phyloP scores from a whole-genome alignment of 2,113 vertebrate genomes.

The Pavo muticus region DNA sequence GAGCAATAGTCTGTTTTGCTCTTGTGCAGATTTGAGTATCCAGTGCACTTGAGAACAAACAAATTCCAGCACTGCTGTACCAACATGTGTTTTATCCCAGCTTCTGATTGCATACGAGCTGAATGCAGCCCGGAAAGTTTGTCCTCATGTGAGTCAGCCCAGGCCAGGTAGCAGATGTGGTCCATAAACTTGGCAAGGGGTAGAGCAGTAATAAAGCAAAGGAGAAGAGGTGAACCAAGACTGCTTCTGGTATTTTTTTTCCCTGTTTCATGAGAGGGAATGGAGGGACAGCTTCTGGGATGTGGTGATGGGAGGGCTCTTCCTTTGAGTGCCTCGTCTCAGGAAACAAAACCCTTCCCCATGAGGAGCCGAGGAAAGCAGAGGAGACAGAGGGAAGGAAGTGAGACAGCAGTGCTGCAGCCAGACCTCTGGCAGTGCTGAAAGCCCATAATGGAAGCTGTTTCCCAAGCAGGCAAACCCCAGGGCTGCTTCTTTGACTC shows the following conservation, averaged over 20 bases:
- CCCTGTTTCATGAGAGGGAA: background rate
- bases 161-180: background rate
- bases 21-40: background rate
- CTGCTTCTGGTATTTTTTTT: background rate
- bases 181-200: background rate
- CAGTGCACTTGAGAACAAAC: background rate
- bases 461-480: background rate
- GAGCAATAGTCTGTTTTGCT: background rate
- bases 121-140: background rate
- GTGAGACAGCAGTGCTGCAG: background rate
- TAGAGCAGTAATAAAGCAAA: background rate
- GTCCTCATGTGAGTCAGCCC: background rate
- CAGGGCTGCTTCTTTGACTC: background rate
- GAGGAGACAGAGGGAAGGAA: background rate
- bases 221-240: background rate
- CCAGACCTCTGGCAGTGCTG: background rate
- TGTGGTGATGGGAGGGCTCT: background rate
- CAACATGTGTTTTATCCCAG: rapidly evolving
- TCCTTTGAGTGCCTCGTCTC: background rate
- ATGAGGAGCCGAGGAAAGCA: background rate
- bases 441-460: background rate
- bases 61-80: rapidly evolving
- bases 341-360: background rate
- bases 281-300: background rate
- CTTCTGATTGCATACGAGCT: background rate